Evolutionary conservation across 2,113 vertebrate species (phyloP).

Genomic region (Piaya cayana): DNA sequence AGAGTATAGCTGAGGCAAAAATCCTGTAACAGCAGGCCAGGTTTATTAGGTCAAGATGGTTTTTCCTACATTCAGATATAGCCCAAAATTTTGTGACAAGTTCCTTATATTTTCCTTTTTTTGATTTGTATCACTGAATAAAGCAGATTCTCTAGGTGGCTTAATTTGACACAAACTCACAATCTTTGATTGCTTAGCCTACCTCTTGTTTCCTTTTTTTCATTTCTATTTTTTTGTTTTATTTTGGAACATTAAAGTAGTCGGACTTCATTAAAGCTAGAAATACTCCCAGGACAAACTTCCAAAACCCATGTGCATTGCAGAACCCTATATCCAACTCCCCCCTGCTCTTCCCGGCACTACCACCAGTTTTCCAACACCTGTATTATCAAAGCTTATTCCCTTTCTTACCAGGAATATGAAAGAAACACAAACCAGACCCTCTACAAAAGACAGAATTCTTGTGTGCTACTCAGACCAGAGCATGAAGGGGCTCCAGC

Average conservation of each 20-base stretch:
- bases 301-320: not conserved
- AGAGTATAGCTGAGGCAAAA: not conserved
- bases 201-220: not conserved
- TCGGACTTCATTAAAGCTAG: not conserved
- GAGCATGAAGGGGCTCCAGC: not conserved
- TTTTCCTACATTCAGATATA: not conserved
- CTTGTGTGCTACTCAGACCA: not conserved
- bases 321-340: rapidly evolving
- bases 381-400: not conserved
- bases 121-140: not conserved
- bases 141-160: not conserved
- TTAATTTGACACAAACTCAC: not conserved
- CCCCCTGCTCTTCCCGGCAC: rapidly evolving
- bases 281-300: not conserved
- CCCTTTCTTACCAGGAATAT: not conserved
- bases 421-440: not conserved
- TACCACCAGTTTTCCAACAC: not conserved
- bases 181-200: not conserved
- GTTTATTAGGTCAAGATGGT: not conserved
- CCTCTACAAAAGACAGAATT: not conserved
- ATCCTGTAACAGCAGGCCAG: not conserved
- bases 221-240: not conserved
- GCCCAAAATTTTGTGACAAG: not conserved
- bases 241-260: not conserved
- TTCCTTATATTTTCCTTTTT: not conserved